phyloP scores from a whole-genome alignment of 1,140 invertebrate species.

The Zaprionus camerounensis region DNA sequence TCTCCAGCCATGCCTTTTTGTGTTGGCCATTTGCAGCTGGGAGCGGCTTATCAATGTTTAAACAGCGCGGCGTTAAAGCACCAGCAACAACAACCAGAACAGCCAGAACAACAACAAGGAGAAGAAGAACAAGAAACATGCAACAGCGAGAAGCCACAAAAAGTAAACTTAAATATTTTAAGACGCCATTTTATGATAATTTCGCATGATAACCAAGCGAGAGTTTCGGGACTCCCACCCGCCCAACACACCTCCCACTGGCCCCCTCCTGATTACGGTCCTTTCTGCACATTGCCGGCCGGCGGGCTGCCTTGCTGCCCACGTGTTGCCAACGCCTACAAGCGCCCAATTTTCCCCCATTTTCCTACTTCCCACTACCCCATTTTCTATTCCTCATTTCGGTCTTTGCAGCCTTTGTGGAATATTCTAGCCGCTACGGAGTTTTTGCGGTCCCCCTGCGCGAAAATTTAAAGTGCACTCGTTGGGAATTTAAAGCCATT shows the following conservation, averaged over 20 bases:
- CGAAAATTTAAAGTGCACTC: not conserved
- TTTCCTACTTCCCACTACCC: not conserved
- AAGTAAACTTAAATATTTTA: constrained; percentile 50
- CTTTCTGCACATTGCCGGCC: not conserved
- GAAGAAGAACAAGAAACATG: constrained; percentile 25
- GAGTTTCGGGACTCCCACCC: not conserved
- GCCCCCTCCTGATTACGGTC: not conserved
- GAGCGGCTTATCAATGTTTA: constrained; percentile 72
- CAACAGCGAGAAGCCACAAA: constrained; percentile 32
- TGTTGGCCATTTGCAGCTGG: constrained; percentile 24
- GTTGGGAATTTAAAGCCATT: not conserved
- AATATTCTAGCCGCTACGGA: not conserved
- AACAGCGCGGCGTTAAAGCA: constrained; percentile 60
- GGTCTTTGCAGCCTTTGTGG: not conserved
- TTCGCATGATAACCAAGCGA: constrained; percentile 13
- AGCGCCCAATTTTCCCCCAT: not conserved
- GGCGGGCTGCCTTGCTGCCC: not conserved
- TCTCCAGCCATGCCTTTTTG: not conserved
- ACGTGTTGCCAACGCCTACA: not conserved
- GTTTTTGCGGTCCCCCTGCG: constrained; percentile 1
- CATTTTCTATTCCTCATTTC: not conserved
- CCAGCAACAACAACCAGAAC: constrained; percentile 17
- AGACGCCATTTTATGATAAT: constrained; percentile 56
- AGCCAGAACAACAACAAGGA: constrained; percentile 1
- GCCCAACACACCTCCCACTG: not conserved